These are phyloP conservation scores for Hippocampus comes DNA, from an alignment of 2,113 vertebrate species.

Conservation along the genomic window DNA sequence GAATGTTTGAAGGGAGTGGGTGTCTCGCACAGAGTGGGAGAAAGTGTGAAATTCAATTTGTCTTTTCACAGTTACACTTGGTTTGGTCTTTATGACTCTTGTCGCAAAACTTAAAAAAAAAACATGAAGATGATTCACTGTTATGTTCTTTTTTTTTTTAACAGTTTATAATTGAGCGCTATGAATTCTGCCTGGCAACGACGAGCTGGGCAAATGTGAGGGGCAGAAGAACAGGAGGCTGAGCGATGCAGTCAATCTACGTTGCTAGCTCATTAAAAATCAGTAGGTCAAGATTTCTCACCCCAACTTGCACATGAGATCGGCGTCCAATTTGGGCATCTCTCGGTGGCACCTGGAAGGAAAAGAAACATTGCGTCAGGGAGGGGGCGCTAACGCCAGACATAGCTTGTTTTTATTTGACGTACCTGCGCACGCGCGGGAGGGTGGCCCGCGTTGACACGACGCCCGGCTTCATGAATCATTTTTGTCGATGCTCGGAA, in stretches of 20 bases:
- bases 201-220: not conserved
- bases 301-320: not conserved
- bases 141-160: not conserved
- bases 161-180: too few species aligned
- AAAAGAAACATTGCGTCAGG: not conserved
- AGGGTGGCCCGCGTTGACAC: not conserved
- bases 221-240: not conserved
- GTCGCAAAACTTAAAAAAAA: not conserved
- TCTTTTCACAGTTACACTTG: not conserved
- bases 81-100: slow-evolving; percentile 1
- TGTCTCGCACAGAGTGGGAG: not conserved
- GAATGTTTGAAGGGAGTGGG: not conserved
- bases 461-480: too few species aligned
- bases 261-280: not conserved
- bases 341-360: not conserved
- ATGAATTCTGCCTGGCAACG: not conserved
- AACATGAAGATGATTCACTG: not conserved
- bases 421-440: not conserved
- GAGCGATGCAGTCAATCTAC: too few species aligned
- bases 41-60: not conserved
- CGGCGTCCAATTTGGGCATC: not conserved
- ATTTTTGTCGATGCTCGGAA: too few species aligned
- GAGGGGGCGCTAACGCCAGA: not conserved
- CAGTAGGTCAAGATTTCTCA: not conserved
- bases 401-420: not conserved